phyloP scores from a whole-genome alignment of 92 coral and sea anemone species.

The Parazoanthus swiftii region DNA sequence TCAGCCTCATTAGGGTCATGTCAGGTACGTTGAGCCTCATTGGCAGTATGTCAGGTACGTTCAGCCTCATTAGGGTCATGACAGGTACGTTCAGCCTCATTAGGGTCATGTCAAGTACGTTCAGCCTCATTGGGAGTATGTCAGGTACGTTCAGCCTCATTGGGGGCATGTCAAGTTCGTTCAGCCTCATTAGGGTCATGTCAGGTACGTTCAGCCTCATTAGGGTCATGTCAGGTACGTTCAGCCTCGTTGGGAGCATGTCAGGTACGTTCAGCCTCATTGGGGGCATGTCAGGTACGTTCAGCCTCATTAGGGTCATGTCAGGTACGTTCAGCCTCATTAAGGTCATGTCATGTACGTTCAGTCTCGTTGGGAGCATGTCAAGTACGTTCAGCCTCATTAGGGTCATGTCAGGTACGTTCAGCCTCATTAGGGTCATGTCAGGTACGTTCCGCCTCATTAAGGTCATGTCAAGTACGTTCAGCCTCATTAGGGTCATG shows the following conservation, averaged over 20 bases:
- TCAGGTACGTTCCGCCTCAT: neutral
- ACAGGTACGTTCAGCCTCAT: no score
- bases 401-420: neutral
- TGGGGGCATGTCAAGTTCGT: no score
- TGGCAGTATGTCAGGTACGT: no score
- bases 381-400: neutral
- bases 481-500: neutral
- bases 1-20: no score
- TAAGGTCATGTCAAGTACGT: neutral
- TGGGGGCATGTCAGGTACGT: neutral
- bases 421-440: neutral
- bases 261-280: slow-evolving; percentile 23
- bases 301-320: neutral
- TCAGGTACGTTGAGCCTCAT: no score
- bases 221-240: no score
- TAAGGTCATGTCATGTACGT: neutral
- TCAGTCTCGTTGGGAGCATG: neutral
- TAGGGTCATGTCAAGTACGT: no score
- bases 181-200: no score
- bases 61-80: no score
- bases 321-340: neutral
- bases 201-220: no score
- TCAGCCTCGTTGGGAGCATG: slow-evolving; percentile 40
- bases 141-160: no score
- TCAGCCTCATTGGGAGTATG: no score